phyloP scores from a whole-genome alignment of 2,888 invertebrate species.

The Dynastes grantii region DNA sequence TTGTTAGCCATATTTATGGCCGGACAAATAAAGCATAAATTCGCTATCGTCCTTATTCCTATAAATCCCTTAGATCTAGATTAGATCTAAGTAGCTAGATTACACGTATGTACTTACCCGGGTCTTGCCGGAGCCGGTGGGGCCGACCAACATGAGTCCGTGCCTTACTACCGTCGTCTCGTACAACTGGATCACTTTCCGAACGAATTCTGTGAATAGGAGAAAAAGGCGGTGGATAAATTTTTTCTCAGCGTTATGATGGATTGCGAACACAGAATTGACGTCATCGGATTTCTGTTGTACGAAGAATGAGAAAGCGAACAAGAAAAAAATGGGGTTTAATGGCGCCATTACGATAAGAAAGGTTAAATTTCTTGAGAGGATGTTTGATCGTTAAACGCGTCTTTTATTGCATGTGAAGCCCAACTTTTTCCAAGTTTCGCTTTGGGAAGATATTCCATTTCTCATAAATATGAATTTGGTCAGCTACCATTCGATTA shows the following conservation, averaged over 20 bases:
- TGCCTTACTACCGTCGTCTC: conserved; percentile 88
- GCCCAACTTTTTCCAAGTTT: too few species aligned
- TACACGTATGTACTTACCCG: conserved; percentile 73
- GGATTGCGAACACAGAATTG: not conserved
- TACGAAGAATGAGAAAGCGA: conserved; percentile 1
- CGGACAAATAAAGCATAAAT: conserved; percentile 31
- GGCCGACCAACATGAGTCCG: conserved; percentile 88
- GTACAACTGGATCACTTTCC: conserved; percentile 86
- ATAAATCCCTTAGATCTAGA: too few species aligned
- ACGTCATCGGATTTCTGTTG: not conserved
- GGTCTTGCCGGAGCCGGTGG: conserved; percentile 86
- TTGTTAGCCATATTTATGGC: not conserved
- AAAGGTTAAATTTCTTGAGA: too few species aligned
- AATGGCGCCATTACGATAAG: not conserved
- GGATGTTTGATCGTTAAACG: too few species aligned
- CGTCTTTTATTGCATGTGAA: too few species aligned
- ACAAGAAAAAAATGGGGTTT: not conserved
- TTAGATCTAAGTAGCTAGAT: too few species aligned
- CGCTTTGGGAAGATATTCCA: too few species aligned
- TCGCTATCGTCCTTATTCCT: not conserved
- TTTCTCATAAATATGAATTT: too few species aligned
- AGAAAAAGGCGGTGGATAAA: not conserved
- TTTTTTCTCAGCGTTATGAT: not conserved
- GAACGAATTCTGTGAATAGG: conserved; percentile 76
- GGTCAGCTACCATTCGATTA: too few species aligned